A percentile compares a stretch with the other conserved stretches of the same genome.
Conservation (phyloP, 2,888 invertebrate genomes). For the Brachynemurus nebulosus region DNA sequence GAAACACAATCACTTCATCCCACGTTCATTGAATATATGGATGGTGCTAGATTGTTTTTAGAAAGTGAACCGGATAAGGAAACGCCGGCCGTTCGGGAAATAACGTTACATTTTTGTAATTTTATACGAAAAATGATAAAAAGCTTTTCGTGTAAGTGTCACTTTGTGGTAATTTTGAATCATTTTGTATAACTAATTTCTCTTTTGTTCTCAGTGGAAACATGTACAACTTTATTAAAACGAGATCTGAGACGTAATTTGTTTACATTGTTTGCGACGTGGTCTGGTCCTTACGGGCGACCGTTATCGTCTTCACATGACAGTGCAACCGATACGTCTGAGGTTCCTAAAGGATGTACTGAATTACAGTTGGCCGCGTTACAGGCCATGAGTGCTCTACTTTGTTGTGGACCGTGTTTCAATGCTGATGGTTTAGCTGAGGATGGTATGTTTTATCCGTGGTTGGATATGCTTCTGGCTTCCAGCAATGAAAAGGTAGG, state of each 20-base stretch:
- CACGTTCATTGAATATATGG: constrained; percentile 86
- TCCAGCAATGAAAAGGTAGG: constrained; percentile 73
- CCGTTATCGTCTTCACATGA: constrained; percentile 31
- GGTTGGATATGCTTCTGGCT: constrained; percentile 83
- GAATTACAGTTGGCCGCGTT: constrained; percentile 37
- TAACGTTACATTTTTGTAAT: constrained; percentile 86
- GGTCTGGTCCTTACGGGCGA: constrained; percentile 81
- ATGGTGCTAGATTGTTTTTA: constrained; percentile 80
- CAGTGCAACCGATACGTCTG: constrained; percentile 14
- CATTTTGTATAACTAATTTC: not conserved
- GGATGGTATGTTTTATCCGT: constrained; percentile 85
- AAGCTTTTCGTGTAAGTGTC: constrained; percentile 71
- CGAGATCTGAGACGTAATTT: constrained; percentile 74
- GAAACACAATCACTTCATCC: constrained; percentile 73
- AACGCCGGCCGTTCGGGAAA: constrained; percentile 71
- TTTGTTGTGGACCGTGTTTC: constrained; percentile 94
- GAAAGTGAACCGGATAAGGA: constrained; percentile 93
- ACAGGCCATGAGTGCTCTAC: constrained; percentile 88
- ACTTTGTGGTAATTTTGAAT: not conserved
- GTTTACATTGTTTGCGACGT: constrained; percentile 83
- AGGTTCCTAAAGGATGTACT: constrained; percentile 23
- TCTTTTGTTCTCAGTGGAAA: constrained; percentile 57
- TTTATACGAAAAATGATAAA: constrained; percentile 88
- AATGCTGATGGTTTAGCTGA: constrained; percentile 72
- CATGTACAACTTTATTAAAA: constrained; percentile 70